These are phyloP conservation scores for Dicaeum eximium DNA, from an alignment of 2,113 vertebrate genomes.

Conservation along the genomic window DNA sequence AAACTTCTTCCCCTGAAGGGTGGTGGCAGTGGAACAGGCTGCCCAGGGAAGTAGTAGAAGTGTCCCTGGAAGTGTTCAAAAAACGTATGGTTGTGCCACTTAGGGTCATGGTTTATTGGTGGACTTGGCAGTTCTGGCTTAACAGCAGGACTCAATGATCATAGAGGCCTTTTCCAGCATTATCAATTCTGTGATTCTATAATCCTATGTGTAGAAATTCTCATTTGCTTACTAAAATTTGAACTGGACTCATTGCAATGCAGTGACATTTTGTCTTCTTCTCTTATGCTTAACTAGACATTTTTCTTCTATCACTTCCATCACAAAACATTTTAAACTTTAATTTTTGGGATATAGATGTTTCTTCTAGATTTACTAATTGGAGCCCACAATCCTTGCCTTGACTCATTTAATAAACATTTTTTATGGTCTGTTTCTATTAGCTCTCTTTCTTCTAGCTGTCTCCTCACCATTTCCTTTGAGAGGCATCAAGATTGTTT, in stretches of 20 bases:
- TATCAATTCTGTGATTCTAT: neutral
- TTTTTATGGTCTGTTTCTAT: slow-evolving; percentile 9
- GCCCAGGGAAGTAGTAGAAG: neutral
- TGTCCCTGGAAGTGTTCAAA: neutral
- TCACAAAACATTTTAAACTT: neutral
- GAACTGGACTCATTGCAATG: neutral
- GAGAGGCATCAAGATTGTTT: slow-evolving; percentile 14
- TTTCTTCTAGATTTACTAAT: neutral
- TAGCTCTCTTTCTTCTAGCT: neutral
- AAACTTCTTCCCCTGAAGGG: neutral
- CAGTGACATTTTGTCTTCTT: neutral
- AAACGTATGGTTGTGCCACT: neutral
- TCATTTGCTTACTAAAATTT: neutral
- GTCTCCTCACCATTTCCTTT: slow-evolving; percentile 32
- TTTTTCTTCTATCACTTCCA: neutral
- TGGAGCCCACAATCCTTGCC: neutral
- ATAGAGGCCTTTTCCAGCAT: neutral
- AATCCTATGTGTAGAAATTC: neutral
- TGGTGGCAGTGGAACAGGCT: neutral
- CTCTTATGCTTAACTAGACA: neutral
- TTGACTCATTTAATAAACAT: neutral
- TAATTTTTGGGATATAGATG: neutral
- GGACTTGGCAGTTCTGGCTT: neutral
- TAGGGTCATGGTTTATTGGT: neutral
- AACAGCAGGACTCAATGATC: neutral